phyloP scores from a whole-genome alignment of 2,113 vertebrate species.

The Leptobrachium ailaonicum region DNA sequence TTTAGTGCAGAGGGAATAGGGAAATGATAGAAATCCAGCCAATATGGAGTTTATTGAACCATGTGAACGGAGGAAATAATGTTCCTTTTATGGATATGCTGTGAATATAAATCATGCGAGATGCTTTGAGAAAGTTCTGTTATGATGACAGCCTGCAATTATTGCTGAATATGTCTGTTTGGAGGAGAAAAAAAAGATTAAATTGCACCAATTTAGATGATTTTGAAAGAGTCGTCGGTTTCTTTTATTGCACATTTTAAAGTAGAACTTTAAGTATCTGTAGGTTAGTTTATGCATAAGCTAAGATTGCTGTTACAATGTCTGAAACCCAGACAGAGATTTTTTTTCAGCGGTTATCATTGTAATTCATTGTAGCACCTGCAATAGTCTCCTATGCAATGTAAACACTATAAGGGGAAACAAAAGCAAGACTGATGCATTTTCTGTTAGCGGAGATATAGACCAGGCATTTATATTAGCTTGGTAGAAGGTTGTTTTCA shows the following conservation, averaged over 20 bases:
- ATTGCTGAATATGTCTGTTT: slow-evolving; percentile 45
- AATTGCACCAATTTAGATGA: slow-evolving; percentile 46
- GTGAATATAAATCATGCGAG: slow-evolving; percentile 26
- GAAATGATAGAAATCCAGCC: background rate
- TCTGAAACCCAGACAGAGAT: background rate
- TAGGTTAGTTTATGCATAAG: slow-evolving; percentile 11
- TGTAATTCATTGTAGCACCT: slow-evolving; percentile 1
- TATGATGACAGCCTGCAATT: slow-evolving; percentile 47
- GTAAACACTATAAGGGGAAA: background rate
- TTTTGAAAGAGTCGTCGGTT: slow-evolving; percentile 30
- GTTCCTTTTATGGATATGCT: slow-evolving; percentile 36
- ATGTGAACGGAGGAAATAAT: slow-evolving; percentile 28
- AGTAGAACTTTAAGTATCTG: slow-evolving; percentile 31
- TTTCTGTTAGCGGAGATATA: background rate
- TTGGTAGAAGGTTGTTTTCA: background rate
- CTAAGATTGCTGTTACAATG: background rate
- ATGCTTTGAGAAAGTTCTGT: slow-evolving; percentile 38
- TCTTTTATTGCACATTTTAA: slow-evolving; percentile 39
- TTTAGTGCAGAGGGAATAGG: background rate
- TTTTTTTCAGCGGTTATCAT: background rate
- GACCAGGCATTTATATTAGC: background rate
- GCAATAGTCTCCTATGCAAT: background rate
- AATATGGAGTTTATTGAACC: slow-evolving; percentile 26
- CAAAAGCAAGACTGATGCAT: background rate
- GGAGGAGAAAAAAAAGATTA: slow-evolving; percentile 28